These are phyloP conservation scores for Uloborus plumipes DNA, from an alignment of 2,888 invertebrate genomes.

Conservation along the genomic window DNA sequence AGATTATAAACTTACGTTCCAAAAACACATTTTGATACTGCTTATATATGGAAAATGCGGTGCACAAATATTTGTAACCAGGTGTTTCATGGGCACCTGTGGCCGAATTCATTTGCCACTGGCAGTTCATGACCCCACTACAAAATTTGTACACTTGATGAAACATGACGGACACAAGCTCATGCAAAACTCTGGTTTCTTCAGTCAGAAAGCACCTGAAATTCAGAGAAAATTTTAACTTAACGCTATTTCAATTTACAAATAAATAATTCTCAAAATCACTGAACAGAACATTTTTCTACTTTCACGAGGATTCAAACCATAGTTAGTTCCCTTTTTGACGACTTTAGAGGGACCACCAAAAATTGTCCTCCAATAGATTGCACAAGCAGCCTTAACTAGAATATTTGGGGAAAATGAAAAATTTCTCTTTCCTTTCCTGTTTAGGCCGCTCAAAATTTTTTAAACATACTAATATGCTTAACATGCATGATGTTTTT, in stretches of 20 bases:
- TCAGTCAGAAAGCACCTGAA: conserved; percentile 48
- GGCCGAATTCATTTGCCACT: conserved; percentile 17
- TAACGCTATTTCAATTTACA: background rate
- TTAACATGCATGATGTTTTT: too few species aligned
- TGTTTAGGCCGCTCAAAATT: too few species aligned
- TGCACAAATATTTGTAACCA: conserved; percentile 5
- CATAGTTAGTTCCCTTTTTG: too few species aligned
- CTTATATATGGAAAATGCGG: conserved; percentile 10
- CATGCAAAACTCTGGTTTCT: conserved; percentile 25
- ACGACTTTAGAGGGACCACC: too few species aligned
- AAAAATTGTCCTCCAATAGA: too few species aligned
- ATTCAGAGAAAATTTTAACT: background rate
- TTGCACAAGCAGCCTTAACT: too few species aligned
- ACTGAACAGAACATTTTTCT: background rate
- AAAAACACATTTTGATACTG: conserved; percentile 20
- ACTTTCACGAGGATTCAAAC: too few species aligned
- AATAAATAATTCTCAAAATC: background rate
- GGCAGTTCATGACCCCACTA: conserved; percentile 5
- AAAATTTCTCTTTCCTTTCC: too few species aligned
- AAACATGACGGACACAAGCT: conserved; percentile 16
- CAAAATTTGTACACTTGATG: conserved; percentile 34
- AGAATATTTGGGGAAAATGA: too few species aligned
- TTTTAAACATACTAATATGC: too few species aligned
- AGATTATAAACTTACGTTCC: conserved; percentile 29
- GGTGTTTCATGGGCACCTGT: conserved; percentile 29